Evolutionary conservation across 2,888 invertebrate genomes (phyloP).

Genomic region (Lepidocyrtoides sp.): DNA sequence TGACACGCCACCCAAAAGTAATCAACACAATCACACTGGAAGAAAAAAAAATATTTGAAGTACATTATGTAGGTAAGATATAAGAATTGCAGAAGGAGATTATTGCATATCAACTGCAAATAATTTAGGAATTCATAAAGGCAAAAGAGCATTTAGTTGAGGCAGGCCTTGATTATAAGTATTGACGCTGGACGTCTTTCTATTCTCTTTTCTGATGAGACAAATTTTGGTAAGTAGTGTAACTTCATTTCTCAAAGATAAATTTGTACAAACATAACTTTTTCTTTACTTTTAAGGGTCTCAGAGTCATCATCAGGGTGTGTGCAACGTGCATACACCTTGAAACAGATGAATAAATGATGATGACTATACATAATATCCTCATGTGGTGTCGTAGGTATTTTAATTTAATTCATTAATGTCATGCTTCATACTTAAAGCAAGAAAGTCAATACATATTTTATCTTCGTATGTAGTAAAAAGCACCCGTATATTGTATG

Average conservation of each 20-base stretch:
- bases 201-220: not conserved
- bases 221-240: constrained; percentile 1
- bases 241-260: not conserved
- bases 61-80: not conserved
- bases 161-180: not conserved
- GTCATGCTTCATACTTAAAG: not conserved
- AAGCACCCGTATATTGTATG: constrained; percentile 35
- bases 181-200: not conserved
- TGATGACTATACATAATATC: not conserved
- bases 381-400: not conserved
- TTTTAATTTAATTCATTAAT: not conserved
- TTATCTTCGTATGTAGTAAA: not conserved
- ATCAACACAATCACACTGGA: constrained; percentile 2
- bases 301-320: not conserved
- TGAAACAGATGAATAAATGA: not conserved
- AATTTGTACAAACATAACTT: not conserved
- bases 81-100: not conserved
- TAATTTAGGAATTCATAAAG: not conserved
- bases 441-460: not conserved
- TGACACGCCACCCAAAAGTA: not conserved
- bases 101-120: not conserved
- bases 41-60: not conserved
- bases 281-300: not conserved
- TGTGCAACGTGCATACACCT: not conserved
- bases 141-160: not conserved